Conservation (phyloP, 2,888 invertebrate genomes). For the Cephus runcator region DNA sequence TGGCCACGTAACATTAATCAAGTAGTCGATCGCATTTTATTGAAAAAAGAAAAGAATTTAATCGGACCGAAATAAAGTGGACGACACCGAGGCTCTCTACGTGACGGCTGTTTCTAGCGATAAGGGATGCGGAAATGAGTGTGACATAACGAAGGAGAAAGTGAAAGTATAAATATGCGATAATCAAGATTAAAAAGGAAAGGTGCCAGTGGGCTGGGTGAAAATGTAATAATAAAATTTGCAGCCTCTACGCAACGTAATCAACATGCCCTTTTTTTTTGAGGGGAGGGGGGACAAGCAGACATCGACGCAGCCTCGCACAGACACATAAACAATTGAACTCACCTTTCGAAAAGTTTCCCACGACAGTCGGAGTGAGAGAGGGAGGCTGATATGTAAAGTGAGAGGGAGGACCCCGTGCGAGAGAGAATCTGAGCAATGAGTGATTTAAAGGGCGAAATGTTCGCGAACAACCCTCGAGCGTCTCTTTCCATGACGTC, state of each 20-base stretch:
- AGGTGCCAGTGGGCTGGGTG: no score
- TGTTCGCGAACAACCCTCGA: background rate
- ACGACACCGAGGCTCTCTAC: background rate
- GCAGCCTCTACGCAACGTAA: background rate
- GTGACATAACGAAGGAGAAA: background rate
- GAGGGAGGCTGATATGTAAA: background rate
- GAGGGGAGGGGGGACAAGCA: background rate
- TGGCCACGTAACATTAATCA: background rate
- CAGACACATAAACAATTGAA: background rate
- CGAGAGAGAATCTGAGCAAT: background rate
- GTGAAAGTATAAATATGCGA: background rate
- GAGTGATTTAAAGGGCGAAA: background rate
- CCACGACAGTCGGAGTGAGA: background rate
- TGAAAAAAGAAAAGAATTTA: background rate
- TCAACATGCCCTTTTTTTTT: background rate
- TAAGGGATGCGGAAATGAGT: background rate
- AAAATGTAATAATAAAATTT: no score
- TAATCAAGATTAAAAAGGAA: background rate
- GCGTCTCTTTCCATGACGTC: background rate
- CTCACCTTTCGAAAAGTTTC: background rate
- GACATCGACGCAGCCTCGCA: background rate
- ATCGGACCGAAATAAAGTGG: background rate
- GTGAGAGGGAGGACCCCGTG: background rate
- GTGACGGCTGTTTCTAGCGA: background rate
- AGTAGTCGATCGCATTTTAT: background rate